Percentiles rank a stretch among this genome's conserved stretches.
Evolutionary conservation across 2,113 vertebrate genomes (phyloP).

Genomic region (Cranoglanis bouderius): DNA sequence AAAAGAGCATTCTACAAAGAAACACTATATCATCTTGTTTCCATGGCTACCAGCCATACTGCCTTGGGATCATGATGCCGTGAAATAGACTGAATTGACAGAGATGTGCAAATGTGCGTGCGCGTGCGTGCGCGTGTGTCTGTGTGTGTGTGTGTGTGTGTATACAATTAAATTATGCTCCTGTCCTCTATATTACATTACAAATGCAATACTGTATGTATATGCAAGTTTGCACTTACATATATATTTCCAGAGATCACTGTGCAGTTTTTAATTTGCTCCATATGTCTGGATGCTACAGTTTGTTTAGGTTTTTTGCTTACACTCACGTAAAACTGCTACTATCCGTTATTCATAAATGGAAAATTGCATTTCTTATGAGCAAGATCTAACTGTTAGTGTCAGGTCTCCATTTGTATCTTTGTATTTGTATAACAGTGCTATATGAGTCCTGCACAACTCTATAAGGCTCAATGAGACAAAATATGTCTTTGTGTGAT

Average conservation of each 20-base stretch:
- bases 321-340: not conserved
- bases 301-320: not conserved
- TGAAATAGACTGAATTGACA: slow-evolving; percentile 61
- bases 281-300: not conserved
- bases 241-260: not conserved
- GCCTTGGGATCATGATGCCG: slow-evolving; percentile 59
- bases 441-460: not conserved
- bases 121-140: slow-evolving; percentile 33
- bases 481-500: not conserved
- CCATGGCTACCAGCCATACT: slow-evolving; percentile 75
- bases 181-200: slow-evolving; percentile 34
- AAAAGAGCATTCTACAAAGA: slow-evolving; percentile 33
- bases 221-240: not conserved
- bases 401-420: not conserved
- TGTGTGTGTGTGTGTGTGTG: slow-evolving; percentile 43
- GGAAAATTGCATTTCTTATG: not conserved
- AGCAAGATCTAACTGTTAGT: not conserved
- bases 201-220: not conserved
- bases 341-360: not conserved
- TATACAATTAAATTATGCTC: slow-evolving; percentile 27
- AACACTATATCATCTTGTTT: slow-evolving; percentile 69
- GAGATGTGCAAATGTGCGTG: slow-evolving; percentile 18
- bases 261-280: not conserved
- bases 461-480: not conserved
- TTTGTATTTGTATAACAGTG: not conserved